Conservation (phyloP, 2,888 invertebrate species). For the Monopis laevigella region DNA sequence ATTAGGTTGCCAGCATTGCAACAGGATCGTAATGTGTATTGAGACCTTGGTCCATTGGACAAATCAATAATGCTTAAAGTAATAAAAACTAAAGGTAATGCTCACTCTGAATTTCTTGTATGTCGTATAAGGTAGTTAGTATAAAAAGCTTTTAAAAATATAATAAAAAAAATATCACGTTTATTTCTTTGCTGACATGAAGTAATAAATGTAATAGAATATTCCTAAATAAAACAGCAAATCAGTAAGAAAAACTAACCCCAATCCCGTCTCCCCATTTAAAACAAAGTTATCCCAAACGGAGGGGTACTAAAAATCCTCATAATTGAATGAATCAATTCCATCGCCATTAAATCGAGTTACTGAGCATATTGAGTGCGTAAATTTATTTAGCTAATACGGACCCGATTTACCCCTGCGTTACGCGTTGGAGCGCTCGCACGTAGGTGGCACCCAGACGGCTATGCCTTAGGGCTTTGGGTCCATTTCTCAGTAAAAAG, state of each 20-base stretch:
- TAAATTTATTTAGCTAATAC: slow-evolving; percentile 67
- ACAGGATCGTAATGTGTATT: no score
- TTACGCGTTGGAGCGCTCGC: slow-evolving; percentile 29
- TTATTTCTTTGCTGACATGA: no score
- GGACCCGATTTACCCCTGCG: slow-evolving; percentile 29
- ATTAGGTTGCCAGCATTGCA: no score
- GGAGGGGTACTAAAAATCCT: slow-evolving; percentile 63
- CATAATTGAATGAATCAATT: slow-evolving; percentile 68
- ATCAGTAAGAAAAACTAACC: slow-evolving; percentile 8
- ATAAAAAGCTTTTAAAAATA: no score
- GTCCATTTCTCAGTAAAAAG: no score
- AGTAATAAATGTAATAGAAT: background rate
- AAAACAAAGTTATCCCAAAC: slow-evolving; percentile 60
- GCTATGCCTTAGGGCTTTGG: no score
- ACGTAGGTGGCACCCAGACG: slow-evolving; percentile 38
- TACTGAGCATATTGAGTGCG: slow-evolving; percentile 65
- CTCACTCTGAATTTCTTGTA: no score
- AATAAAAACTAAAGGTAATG: no score
- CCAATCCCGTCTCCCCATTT: slow-evolving; percentile 17
- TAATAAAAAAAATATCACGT: no score
- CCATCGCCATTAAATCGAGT: slow-evolving; percentile 67
- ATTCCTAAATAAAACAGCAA: background rate
- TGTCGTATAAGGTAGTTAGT: no score
- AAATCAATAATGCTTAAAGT: no score
- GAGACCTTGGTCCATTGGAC: no score